Conservation (phyloP, 2,113 vertebrate species). For the Galeopterus variegatus region DNA sequence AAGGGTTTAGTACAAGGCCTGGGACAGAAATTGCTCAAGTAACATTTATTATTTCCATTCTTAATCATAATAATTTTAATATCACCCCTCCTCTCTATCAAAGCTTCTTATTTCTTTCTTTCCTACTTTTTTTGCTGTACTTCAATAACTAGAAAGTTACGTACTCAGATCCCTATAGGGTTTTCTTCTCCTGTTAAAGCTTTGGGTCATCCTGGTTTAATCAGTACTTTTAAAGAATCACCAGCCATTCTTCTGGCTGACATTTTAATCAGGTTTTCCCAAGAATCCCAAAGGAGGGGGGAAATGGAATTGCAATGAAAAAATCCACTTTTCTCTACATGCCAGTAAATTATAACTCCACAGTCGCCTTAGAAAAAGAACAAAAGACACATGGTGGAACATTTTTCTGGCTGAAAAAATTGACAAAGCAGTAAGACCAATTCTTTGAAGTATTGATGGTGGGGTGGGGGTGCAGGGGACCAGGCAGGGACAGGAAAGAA, state of each 20-base stretch:
- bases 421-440: constrained; percentile 56
- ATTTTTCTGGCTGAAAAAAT: constrained; percentile 77
- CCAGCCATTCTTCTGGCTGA: constrained; percentile 83
- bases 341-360: constrained; percentile 81
- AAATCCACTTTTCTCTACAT: constrained; percentile 74
- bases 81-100: not conserved
- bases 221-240: constrained; percentile 82
- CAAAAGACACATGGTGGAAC: constrained; percentile 73
- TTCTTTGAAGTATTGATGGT: constrained; percentile 3
- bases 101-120: not conserved
- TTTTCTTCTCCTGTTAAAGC: constrained; percentile 67
- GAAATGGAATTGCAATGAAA: constrained; percentile 72
- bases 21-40: not conserved
- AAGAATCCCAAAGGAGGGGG: constrained; percentile 79
- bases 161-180: not conserved
- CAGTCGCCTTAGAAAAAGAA: constrained; percentile 73
- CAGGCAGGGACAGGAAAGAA: not conserved
- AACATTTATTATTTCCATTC: not conserved
- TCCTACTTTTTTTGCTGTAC: not conserved
- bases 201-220: constrained; percentile 77
- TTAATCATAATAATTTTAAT: constrained; percentile 55
- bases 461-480: too few relatives aligned
- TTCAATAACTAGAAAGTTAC: constrained; percentile 57
- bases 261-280: constrained; percentile 85
- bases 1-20: not conserved